These are phyloP conservation scores for Rhinopomastus cyanomelas DNA, from an alignment of 2,113 vertebrate species.

Conservation along the genomic window DNA sequence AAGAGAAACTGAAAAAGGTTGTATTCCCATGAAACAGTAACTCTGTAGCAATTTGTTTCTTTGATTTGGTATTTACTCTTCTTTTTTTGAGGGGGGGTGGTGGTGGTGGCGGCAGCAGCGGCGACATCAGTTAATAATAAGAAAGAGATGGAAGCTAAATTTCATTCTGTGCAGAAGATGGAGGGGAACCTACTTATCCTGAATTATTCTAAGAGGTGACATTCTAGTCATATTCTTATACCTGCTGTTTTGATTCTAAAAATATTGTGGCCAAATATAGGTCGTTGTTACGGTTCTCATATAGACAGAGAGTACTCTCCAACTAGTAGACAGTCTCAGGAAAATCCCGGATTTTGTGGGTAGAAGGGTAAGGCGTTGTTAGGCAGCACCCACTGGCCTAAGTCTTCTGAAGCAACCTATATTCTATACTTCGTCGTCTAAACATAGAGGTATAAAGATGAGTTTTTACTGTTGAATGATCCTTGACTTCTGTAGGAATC, in stretches of 20 bases:
- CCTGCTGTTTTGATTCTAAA: background rate
- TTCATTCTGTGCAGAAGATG: background rate
- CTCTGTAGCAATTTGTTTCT: background rate
- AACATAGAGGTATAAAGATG: background rate
- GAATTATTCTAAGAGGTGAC: background rate
- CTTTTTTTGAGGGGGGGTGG: background rate
- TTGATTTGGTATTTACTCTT: background rate
- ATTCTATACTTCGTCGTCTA: background rate
- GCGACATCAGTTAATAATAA: background rate
- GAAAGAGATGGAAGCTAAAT: background rate
- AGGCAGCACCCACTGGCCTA: accelerated
- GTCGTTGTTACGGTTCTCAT: background rate
- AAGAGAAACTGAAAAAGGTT: background rate
- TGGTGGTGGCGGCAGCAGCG: too few relatives aligned
- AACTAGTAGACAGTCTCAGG: background rate
- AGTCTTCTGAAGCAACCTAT: too few relatives aligned
- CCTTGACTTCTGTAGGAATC: background rate
- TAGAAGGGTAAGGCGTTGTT: background rate
- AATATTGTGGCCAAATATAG: background rate
- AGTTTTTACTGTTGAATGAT: background rate
- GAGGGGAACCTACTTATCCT: background rate
- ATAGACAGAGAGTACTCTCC: background rate
- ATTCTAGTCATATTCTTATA: background rate
- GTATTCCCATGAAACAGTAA: background rate
- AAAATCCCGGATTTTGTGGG: background rate